Percentiles rank a stretch among this genome's conserved stretches.
Conservation (phyloP, 2,888 invertebrate genomes). For the Callyntrura sp. region DNA sequence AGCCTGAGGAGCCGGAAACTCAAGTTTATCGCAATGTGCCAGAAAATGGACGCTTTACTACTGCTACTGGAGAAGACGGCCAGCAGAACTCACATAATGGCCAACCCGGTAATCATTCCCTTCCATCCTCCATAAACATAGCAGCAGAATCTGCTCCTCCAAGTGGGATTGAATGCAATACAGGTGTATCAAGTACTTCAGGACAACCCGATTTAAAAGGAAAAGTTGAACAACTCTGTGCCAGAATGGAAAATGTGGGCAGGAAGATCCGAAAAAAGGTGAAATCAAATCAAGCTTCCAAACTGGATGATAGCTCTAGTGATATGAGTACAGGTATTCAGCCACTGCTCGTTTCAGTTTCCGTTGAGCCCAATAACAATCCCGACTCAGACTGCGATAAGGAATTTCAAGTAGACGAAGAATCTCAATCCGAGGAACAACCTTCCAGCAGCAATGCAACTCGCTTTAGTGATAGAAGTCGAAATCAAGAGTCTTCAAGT, state of each 20-base stretch:
- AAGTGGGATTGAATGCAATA: not conserved
- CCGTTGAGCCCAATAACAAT: conserved; percentile 49
- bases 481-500: conserved; percentile 33
- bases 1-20: not conserved
- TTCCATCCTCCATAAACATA: conserved; percentile 21
- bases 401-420: conserved; percentile 4
- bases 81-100: not conserved
- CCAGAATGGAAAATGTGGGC: conserved; percentile 64
- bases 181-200: not conserved
- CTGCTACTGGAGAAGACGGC: not conserved
- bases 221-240: conserved; percentile 64
- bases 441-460: conserved; percentile 55
- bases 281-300: conserved; percentile 61
- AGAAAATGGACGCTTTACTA: not conserved
- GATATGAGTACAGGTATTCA: conserved; percentile 48
- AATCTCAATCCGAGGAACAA: conserved; percentile 49
- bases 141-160: conserved; percentile 6
- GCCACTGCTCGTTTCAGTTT: conserved; percentile 57
- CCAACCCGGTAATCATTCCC: not conserved
- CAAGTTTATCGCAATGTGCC: too few relatives aligned
- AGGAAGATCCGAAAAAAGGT: conserved; percentile 58
- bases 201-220: conserved; percentile 57
- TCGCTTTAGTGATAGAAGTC: not conserved
- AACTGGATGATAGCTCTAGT: conserved; percentile 62
- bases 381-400: conserved; percentile 41